phyloP scores from a whole-genome alignment of 2,888 invertebrate species.

The Ormyrus labotus region DNA sequence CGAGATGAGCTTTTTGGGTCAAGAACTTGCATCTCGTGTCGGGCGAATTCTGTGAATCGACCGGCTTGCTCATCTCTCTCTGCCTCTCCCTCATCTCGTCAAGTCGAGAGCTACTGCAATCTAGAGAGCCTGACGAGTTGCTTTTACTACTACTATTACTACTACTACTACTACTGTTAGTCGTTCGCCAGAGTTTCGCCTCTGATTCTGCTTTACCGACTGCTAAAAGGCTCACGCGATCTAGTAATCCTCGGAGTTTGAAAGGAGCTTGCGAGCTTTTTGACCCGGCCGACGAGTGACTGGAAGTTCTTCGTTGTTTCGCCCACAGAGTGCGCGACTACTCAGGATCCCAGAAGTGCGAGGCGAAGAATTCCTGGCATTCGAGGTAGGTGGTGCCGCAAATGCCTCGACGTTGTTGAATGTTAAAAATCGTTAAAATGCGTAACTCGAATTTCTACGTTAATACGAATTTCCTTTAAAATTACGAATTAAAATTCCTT shows the following conservation, averaged over 20 bases:
- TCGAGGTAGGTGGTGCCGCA: no score
- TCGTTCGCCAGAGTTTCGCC: background rate
- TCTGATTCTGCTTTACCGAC: constrained; percentile 45
- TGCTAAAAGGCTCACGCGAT: background rate
- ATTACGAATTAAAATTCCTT: no score
- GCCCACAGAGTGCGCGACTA: constrained; percentile 26
- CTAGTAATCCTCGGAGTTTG: constrained; percentile 8
- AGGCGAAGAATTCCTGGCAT: background rate
- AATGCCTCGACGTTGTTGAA: no score
- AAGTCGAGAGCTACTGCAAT: no score
- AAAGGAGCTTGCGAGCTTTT: constrained; percentile 41
- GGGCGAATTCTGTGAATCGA: constrained; percentile 16
- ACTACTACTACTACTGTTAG: no score
- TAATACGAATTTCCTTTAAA: no score
- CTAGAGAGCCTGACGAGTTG: no score
- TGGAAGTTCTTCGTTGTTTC: constrained; percentile 4
- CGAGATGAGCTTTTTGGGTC: constrained; percentile 46
- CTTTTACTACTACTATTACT: no score
- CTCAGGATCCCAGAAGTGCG: background rate
- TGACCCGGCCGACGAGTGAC: background rate
- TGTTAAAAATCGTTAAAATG: no score
- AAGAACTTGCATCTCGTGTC: constrained; percentile 32
- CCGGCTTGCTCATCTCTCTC: background rate
- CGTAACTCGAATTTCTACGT: no score
- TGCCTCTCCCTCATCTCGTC: no score